Base-by-base conservation (phyloP, 2,888 invertebrate species). In the Eupithecia tripunctaria region DNA sequence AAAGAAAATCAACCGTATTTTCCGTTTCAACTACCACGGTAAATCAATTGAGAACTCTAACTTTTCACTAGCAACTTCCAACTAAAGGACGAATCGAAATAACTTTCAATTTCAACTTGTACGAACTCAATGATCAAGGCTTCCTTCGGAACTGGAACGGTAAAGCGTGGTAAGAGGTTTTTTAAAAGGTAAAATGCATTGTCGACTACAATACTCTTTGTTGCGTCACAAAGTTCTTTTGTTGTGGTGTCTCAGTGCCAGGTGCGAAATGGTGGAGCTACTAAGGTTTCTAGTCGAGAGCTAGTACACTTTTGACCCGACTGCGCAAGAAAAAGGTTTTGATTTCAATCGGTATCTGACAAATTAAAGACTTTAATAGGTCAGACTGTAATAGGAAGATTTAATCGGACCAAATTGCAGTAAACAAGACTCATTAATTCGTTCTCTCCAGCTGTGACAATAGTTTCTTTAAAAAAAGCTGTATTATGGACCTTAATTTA, bases 161-260 rank as follows among this genome's bases (percentile, higher is more conserved):
- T 59, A 36, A 25, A 21, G 21, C 64, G 71, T 79, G 72, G 60
- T 72, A 69, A 70, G 76, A 69, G 59, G 75, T 81, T 85, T 88
- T 85, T 88, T 87, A 88, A 86, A 88, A 80, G 79, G 69, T 64
- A 68, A 63, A 74, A 41, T 69, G 65, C 63, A 68, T 79, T 70
- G 74, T 76, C 64, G 73, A 65, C 77, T 85, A 88, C 87, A 88
- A 88, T 88, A 69, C 79, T 70, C 79, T 86, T 89, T 90, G 89
- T 89, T 90, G 82, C 78, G 79, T 82, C 82, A 82, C 71, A 65
- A 51, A 10, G 68, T 60, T 69, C 73, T 75, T 77, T 75, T 79
- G 74, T 75, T 74, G 76, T 76, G 72, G 76, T 51, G 56, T 56
- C 56, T 56, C 56, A 25, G 56, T 1, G 56, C 73, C 79, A 78